Evolutionary conservation across 2,888 invertebrate species (phyloP).

Genomic region (Cantharis flavilabris): DNA sequence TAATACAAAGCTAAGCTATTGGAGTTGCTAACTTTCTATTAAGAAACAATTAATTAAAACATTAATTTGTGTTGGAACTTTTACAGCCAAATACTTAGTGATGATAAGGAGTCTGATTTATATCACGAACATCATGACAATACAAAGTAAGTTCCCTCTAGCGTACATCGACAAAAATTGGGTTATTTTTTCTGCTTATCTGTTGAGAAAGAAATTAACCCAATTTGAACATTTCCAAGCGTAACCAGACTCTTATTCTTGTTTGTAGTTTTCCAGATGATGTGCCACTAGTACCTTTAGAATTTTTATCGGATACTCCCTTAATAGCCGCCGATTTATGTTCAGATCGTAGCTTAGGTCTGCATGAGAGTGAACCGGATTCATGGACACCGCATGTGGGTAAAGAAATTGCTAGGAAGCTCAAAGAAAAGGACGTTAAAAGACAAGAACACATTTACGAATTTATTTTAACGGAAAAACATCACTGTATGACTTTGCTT

Average conservation of each 20-base stretch:
- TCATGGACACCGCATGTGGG: conserved; percentile 93
- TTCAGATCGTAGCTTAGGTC: conserved; percentile 78
- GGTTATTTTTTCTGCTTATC: neutral
- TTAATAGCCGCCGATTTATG: conserved; percentile 80
- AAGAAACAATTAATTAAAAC: neutral
- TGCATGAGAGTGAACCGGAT: conserved; percentile 86
- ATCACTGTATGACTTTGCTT: conserved; percentile 90
- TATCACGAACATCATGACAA: conserved; percentile 60
- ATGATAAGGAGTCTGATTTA: conserved; percentile 64
- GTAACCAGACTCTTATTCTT: neutral
- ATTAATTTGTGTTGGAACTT: conserved; percentile 19
- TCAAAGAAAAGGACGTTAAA: conserved; percentile 83
- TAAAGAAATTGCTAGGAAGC: conserved; percentile 74
- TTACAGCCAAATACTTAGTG: conserved; percentile 70
- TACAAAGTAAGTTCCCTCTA: conserved; percentile 55
- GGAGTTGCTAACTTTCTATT: conserved; percentile 35
- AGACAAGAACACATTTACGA: conserved; percentile 97
- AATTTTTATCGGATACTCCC: conserved; percentile 74
- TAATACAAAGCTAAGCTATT: conserved; percentile 21
- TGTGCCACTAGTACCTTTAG: conserved; percentile 67
- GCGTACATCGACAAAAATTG: neutral
- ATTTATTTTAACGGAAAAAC: conserved; percentile 93
- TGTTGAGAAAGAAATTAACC: neutral
- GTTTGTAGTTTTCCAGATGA: conserved; percentile 69
- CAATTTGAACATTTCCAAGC: neutral